Percentiles rank a stretch among this genome's conserved stretches.
Evolutionary conservation across 1,140 invertebrate species (phyloP).

Genomic region (Brachionus plicatilis): DNA sequence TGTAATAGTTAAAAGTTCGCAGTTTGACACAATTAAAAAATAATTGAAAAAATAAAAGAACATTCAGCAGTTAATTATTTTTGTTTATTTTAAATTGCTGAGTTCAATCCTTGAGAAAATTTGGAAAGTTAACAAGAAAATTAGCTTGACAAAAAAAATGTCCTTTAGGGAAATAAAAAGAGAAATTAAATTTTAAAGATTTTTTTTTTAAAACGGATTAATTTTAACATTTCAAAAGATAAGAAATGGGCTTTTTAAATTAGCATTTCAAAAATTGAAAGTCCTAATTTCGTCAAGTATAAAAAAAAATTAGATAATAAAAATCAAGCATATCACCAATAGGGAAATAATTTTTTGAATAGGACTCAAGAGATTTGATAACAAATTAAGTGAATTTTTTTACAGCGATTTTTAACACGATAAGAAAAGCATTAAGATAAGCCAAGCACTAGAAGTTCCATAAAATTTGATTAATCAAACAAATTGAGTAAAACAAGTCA

Average conservation of each 20-base stretch:
- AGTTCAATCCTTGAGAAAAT: not conserved
- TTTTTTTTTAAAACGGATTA: not conserved
- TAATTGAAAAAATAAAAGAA: not conserved
- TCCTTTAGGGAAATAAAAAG: not conserved
- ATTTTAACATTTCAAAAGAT: not conserved
- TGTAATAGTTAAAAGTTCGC: not conserved
- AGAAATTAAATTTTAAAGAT: not conserved
- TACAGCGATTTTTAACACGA: not conserved
- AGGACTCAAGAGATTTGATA: not conserved
- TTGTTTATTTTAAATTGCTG: not conserved
- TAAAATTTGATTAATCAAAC: slow-evolving; percentile 22
- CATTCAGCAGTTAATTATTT: not conserved
- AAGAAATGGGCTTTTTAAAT: not conserved
- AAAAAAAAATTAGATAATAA: not conserved
- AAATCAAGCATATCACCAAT: not conserved
- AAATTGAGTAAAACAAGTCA: slow-evolving; percentile 27
- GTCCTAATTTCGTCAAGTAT: not conserved
- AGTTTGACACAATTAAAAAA: not conserved
- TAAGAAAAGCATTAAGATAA: slow-evolving; percentile 16
- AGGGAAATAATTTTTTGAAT: not conserved
- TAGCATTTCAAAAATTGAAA: not conserved
- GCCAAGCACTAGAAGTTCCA: not conserved
- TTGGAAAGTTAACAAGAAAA: no score
- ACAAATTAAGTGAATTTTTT: slow-evolving; percentile 20
- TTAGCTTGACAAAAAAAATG: no score